phyloP scores from a whole-genome alignment of 2,888 invertebrate genomes.

The Zhuqinia jingwanae region DNA sequence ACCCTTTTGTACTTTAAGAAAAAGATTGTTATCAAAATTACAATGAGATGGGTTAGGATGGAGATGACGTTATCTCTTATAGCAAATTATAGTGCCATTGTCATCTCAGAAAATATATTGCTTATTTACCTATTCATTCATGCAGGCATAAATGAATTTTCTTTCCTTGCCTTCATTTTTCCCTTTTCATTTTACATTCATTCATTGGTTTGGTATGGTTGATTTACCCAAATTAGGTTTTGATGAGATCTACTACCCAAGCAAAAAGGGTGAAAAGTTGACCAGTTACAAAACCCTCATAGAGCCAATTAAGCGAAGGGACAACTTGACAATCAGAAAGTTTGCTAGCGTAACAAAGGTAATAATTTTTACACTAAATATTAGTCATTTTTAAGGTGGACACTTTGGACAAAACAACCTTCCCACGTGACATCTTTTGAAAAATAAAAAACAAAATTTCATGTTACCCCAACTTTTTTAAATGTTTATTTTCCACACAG shows the following conservation, averaged over 20 bases:
- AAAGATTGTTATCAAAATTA: background rate
- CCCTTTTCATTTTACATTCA: background rate
- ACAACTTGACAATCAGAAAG: conserved; percentile 69
- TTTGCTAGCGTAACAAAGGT: conserved; percentile 70
- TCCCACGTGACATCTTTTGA: too few species aligned
- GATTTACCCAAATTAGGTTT: conserved; percentile 59
- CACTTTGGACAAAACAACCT: too few species aligned
- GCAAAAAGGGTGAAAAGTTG: conserved; percentile 62
- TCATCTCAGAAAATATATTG: background rate
- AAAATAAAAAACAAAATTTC: too few species aligned
- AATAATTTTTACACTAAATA: too few species aligned
- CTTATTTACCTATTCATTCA: too few species aligned
- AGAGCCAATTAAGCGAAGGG: conserved; percentile 47
- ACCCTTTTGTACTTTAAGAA: background rate
- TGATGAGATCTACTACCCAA: conserved; percentile 64
- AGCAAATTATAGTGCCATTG: background rate
- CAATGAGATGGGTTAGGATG: background rate
- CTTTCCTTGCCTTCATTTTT: background rate
- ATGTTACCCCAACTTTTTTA: too few species aligned
- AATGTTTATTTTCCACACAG: too few species aligned
- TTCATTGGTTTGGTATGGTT: too few species aligned
- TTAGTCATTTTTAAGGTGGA: too few species aligned
- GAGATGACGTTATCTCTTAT: background rate
- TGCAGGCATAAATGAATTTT: too few species aligned
- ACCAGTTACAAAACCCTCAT: conserved; percentile 65